These are phyloP conservation scores for Zaprionus lachaisei DNA, from an alignment of 1,140 invertebrate genomes.

Conservation along the genomic window DNA sequence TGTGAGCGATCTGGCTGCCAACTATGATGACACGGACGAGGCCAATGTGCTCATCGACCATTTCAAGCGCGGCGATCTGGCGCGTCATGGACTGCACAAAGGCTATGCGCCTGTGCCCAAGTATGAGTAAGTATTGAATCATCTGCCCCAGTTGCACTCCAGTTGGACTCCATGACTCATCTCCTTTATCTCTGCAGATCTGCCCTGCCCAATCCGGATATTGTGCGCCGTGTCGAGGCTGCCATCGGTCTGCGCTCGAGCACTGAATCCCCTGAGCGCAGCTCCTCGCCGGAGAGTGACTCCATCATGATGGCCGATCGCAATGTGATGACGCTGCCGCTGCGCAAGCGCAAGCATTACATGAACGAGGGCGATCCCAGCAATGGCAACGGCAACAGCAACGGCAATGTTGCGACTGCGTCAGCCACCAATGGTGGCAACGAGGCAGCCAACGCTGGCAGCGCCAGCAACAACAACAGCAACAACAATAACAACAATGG, in stretches of 20 bases:
- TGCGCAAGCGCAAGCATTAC: slow-evolving; percentile 92
- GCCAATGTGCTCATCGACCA: slow-evolving; percentile 78
- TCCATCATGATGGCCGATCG: slow-evolving; percentile 86
- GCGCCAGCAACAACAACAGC: background rate
- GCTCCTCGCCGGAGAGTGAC: slow-evolving; percentile 87
- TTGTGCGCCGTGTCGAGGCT: slow-evolving; percentile 89
- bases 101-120: slow-evolving; percentile 79
- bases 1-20: slow-evolving; percentile 68
- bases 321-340: slow-evolving; percentile 89
- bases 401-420: slow-evolving; percentile 1
- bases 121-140: slow-evolving; percentile 70
- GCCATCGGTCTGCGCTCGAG: slow-evolving; percentile 88
- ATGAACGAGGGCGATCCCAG: slow-evolving; percentile 88
- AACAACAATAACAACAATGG: slow-evolving; percentile 15
- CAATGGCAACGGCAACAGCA: background rate
- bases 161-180: background rate
- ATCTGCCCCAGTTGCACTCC: background rate
- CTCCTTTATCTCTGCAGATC: slow-evolving; percentile 62
- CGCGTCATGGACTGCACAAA: slow-evolving; percentile 74
- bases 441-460: slow-evolving; percentile 17
- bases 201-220: slow-evolving; percentile 87
- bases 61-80: slow-evolving; percentile 74
- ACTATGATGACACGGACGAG: slow-evolving; percentile 77
- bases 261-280: slow-evolving; percentile 86
- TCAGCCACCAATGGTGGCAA: background rate